Base-by-base conservation (phyloP, 2,113 vertebrate genomes). In the Rhynchopsitta pachyrhyncha region DNA sequence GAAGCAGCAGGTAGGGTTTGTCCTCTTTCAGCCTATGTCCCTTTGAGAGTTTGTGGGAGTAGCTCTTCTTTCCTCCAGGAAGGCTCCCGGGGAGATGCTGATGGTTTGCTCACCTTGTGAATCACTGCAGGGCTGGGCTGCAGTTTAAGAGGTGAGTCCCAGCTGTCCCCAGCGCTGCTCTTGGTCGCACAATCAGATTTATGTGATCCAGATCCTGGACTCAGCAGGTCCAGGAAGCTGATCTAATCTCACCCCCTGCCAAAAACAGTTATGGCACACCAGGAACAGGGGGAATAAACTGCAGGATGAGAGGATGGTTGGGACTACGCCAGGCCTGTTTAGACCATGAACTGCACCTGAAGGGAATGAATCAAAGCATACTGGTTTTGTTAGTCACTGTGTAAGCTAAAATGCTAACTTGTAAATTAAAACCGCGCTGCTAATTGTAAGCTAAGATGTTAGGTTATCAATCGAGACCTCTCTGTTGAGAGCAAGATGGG, bases 81-180 rank as follows among this genome's bases (percentile, higher is more conserved):
- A 27, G 27, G 24, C 5, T 69, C 7, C 23, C 16, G 0, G 0
- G 14, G 23, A 25, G 53, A 37, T 1, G 4, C 17, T 25, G 42
- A 10, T 2, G 4, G 27, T 25, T 50, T 37, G n/a, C 23, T 33
- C 13, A 1, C 17, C 4, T 12, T 6, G 11, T 82, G 69, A 82
- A 17, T 70, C 23, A 53, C 16, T 6, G 7, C 27, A 62, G 67
- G 49, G 28, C 59, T 41, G 29, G 49, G 44, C 33, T 3, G 12
- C 53, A 17, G 19, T 35, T 55, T 41, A 49, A 4, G 37, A 46
- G 69, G 52, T 37, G 52, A 35, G 28, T 62, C 35, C 57, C 17
- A 6, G 7, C 23, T 69, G 14, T 49, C 37, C 37, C n/a, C 13
- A 17, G 18, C 0, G 1, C 55, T 75, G 44, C 37, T 59, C 11